Evolutionary conservation across 2,113 vertebrate genomes (phyloP).

Genomic region (Paedocypris sp.): DNA sequence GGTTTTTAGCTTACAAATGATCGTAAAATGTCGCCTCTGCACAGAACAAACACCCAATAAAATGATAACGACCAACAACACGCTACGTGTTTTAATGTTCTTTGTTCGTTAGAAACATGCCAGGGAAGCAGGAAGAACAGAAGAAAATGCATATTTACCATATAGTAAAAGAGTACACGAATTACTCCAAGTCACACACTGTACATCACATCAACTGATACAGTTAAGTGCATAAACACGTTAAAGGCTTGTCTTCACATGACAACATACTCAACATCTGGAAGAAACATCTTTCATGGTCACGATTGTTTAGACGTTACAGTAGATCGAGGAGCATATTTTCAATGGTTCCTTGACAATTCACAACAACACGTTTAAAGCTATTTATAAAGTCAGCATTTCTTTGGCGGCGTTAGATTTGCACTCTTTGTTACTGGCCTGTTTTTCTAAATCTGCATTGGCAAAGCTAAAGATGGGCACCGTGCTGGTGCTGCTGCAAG

Average conservation of each 20-base stretch:
- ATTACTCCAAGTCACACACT: not conserved
- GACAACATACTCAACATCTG: conserved; percentile 3
- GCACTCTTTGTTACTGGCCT: conserved; percentile 68
- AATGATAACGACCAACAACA: not conserved
- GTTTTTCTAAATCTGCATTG: conserved; percentile 74
- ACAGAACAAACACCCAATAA: too few relatives aligned
- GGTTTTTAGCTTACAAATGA: too few relatives aligned
- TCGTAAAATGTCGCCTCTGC: too few relatives aligned
- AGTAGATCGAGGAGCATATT: too few relatives aligned
- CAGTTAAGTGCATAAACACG: conserved; percentile 4
- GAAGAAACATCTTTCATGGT: too few relatives aligned
- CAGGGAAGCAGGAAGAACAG: not conserved
- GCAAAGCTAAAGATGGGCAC: conserved; percentile 81
- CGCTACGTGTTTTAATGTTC: not conserved
- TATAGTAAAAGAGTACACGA: not conserved
- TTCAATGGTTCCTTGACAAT: too few relatives aligned
- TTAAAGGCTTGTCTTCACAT: conserved; percentile 20
- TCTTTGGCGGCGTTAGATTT: conserved; percentile 34
- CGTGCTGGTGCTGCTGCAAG: conserved; percentile 69
- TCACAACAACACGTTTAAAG: not conserved
- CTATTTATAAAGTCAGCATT: conserved; percentile 65
- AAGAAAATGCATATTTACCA: not conserved
- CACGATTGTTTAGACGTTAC: too few relatives aligned
- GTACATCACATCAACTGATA: conserved; percentile 28
- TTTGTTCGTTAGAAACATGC: conserved; percentile 5